Evolutionary conservation across 2,797 vertebrate species (phyloP), one percentile per base, ranked within the genome.

Genomic region (Denticeps clupeoides): DNA sequence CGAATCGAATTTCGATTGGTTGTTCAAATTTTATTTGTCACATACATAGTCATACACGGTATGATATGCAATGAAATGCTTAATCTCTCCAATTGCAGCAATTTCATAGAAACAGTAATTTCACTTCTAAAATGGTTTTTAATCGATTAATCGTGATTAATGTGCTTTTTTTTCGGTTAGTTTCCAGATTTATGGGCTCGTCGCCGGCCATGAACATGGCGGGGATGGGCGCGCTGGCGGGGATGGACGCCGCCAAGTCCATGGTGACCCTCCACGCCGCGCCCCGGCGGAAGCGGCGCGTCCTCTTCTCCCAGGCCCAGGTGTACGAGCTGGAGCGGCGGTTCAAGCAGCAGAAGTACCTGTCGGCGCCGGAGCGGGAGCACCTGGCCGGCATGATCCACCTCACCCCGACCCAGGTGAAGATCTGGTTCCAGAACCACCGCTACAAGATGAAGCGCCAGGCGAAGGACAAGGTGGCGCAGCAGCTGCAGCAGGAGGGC

Each of bases 391-490:
- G 85, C 13, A 77, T 91, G 41, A 91, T 95, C 68, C 91, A 87
- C 71, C 88, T 95, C 35, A 90, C 82, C 8, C 89, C 90, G n/a
- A 95, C 91, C 19, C 91, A 95, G 79, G 91, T 95, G 2, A 95
- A 95, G 73, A 96, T 96, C 76, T 96, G 92, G 92, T 96, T 96
- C 73, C 91, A 95, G 78, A 93, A 96, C 66, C 91, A 93, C 51
- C 82, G 92, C 41, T 95, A 95, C 80, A 96, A 95, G 68, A 90
- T 95, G 80, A 95, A 93, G 69, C 81, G 91, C 5, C 90, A 92
- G 72, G 82, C 87, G 54, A 91, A 91, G 70, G 91, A 94, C 79
- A 93, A 92, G 72, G 78, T 71, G 8, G 56, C 79, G 4, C 84
- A 84, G 65, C 84, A 81, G 51, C 69, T 80, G 44, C 75, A 84